Conservation (phyloP, 1,140 invertebrate genomes). For the Coptotermes formosanus region DNA sequence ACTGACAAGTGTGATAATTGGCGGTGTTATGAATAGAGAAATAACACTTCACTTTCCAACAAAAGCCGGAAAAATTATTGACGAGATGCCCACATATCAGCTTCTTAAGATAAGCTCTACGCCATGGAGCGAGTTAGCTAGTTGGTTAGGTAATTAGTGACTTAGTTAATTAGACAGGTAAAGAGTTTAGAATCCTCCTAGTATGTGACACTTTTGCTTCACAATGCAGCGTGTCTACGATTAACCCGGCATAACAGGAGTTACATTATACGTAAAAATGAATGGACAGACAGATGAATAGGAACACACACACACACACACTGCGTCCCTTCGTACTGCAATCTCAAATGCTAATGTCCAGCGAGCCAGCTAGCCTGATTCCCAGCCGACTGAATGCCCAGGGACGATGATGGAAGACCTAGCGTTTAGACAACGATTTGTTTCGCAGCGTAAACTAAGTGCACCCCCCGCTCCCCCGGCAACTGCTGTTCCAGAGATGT, state of each 20-base stretch:
- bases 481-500: not conserved
- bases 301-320: not conserved
- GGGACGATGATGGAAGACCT: conserved; percentile 4
- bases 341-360: conserved; percentile 10
- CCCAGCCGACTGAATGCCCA: not conserved
- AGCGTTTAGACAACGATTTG: not conserved
- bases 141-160: no score
- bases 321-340: not conserved
- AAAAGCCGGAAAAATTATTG: no score
- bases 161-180: no score
- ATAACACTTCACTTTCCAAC: no score
- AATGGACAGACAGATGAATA: conserved; percentile 2
- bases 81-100: no score
- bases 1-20: no score
- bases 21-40: no score
- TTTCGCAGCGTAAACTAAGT: not conserved
- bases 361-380: not conserved
- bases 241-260: not conserved
- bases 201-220: not conserved
- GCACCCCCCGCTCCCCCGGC: not conserved
- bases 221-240: not conserved
- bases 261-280: not conserved
- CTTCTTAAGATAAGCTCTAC: no score
- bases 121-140: no score
- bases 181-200: no score